Conservation (phyloP, 2,888 invertebrate species). For the Ectemnius lituratus region DNA sequence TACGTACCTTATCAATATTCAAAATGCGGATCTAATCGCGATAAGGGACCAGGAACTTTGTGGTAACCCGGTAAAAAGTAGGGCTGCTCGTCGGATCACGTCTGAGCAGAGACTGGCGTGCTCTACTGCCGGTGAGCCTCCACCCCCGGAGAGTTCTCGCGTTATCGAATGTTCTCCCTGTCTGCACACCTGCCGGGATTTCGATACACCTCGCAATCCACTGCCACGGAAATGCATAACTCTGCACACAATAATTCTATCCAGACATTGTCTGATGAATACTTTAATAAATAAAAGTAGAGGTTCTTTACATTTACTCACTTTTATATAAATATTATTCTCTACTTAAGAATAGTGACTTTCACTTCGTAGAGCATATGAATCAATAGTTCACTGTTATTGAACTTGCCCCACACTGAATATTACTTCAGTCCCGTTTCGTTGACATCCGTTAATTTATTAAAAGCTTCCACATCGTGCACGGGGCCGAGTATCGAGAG, state of each 20-base stretch:
- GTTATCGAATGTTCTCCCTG: slow-evolving; percentile 53
- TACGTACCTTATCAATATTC: slow-evolving; percentile 40
- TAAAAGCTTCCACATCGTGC: slow-evolving; percentile 33
- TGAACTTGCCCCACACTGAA: background rate
- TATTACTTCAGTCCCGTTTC: background rate
- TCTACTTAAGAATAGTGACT: no score
- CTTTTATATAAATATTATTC: no score
- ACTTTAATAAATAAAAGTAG: no score
- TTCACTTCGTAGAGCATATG: background rate
- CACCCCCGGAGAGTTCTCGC: slow-evolving; percentile 42
- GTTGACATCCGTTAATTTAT: background rate
- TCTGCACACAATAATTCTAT: no score
- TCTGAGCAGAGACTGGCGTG: slow-evolving; percentile 74
- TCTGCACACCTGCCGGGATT: slow-evolving; percentile 53
- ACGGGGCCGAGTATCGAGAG: slow-evolving; percentile 32
- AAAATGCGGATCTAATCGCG: slow-evolving; percentile 16
- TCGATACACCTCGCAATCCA: slow-evolving; percentile 44
- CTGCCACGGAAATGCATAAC: slow-evolving; percentile 21
- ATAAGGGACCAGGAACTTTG: slow-evolving; percentile 23
- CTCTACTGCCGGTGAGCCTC: slow-evolving; percentile 48
- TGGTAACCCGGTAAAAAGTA: slow-evolving; percentile 49
- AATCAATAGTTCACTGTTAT: background rate
- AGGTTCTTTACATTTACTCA: no score
- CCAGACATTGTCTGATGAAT: no score
- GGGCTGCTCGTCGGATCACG: slow-evolving; percentile 72